phyloP scores from a whole-genome alignment of 35 echinoderm and acorn worm genomes.

The Heliocidaris erythrogramma region DNA sequence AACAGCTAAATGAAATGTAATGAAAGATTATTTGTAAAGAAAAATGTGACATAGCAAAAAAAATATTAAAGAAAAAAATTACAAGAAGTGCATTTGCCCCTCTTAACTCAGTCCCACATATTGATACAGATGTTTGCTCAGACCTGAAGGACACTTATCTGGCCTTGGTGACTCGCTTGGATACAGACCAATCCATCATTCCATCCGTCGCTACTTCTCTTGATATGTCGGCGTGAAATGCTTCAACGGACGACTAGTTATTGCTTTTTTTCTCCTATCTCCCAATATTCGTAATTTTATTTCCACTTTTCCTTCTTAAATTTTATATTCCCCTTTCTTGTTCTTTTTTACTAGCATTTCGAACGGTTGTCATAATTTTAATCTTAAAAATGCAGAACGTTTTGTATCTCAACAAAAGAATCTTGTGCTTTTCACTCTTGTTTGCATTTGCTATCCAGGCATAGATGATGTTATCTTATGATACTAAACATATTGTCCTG shows the following conservation, averaged over 20 bases:
- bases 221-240: constrained; percentile 32
- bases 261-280: constrained; percentile 10
- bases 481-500: no score
- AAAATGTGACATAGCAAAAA: no score
- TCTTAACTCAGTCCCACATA: constrained; percentile 20
- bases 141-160: neutral
- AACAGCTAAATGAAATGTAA: no score
- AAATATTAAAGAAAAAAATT: neutral
- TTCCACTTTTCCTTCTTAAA: neutral
- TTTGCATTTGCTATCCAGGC: no score
- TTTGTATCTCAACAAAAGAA: no score
- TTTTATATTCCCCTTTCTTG: no score
- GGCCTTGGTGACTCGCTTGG: neutral
- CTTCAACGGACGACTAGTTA: constrained; percentile 21
- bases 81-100: constrained; percentile 20
- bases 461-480: no score
- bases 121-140: constrained; percentile 23
- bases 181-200: neutral
- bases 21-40: no score
- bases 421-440: no score
- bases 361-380: no score
- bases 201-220: constrained; percentile 29
- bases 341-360: no score
- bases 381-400: no score
- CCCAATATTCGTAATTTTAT: neutral